Percentiles rank a stretch among this genome's conserved stretches.
Evolutionary conservation across 2,113 vertebrate genomes (phyloP).

Genomic region (Antechinus stuartii): DNA sequence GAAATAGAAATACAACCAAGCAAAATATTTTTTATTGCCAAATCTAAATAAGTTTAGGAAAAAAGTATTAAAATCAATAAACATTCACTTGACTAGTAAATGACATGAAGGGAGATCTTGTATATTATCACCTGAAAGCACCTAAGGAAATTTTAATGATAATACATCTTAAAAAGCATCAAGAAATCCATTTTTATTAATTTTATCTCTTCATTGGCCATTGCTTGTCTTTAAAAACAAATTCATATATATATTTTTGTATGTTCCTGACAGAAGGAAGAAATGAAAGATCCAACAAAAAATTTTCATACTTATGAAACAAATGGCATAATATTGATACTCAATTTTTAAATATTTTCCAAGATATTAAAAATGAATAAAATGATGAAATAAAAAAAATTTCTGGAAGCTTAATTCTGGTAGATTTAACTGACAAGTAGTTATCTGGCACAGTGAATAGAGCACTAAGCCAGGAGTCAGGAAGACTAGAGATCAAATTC

Average conservation of each 20-base stretch:
- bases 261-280: neutral
- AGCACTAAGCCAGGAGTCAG: neutral
- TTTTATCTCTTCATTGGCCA: neutral
- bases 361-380: neutral
- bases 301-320: neutral
- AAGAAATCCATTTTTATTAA: neutral
- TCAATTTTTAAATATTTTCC: neutral
- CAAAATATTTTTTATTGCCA: neutral
- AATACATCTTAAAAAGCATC: neutral
- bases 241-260: neutral
- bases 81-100: neutral
- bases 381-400: neutral
- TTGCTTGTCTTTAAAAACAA: neutral
- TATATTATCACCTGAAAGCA: neutral
- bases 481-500: neutral
- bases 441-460: neutral
- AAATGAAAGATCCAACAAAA: neutral
- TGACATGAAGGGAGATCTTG: neutral
- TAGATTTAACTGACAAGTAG: neutral
- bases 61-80: neutral
- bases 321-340: neutral
- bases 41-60: neutral
- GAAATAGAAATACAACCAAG: neutral
- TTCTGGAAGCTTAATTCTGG: neutral
- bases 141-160: neutral